A percentile compares a stretch with the other conserved stretches of the same genome.
These are phyloP conservation scores for Leptoclinus maculatus DNA, from an alignment of 2,797 vertebrate species.

Conservation along the genomic window DNA sequence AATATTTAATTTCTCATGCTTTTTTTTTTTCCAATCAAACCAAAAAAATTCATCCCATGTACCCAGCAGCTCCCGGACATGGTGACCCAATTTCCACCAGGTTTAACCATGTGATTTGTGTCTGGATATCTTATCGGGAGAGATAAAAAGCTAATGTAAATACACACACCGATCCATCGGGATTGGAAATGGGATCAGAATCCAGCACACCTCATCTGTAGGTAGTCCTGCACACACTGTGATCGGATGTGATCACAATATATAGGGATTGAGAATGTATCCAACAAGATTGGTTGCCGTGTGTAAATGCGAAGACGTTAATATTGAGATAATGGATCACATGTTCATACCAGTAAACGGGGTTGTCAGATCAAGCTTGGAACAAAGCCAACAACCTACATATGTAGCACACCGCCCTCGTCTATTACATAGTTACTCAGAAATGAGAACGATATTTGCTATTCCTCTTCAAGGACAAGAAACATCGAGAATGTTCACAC, in stretches of 20 bases:
- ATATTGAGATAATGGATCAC: not conserved
- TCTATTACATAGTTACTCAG: not conserved
- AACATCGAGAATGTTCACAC: not conserved
- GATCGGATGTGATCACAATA: not conserved
- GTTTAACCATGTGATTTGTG: conserved; percentile 10
- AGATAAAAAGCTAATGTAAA: not conserved
- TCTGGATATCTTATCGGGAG: conserved; percentile 15
- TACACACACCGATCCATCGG: conserved; percentile 1
- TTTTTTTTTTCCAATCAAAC: conserved; percentile 1
- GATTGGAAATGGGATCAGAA: not conserved
- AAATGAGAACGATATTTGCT: not conserved
- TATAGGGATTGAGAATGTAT: not conserved
- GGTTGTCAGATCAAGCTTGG: not conserved
- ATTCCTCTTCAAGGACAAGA: not conserved
- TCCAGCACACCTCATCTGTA: not conserved
- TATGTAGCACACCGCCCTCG: not conserved
- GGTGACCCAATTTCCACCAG: conserved; percentile 33
- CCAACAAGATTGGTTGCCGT: not conserved
- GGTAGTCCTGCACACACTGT: not conserved
- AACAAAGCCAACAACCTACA: not conserved
- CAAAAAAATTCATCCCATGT: not conserved
- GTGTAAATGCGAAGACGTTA: not conserved
- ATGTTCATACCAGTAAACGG: not conserved
- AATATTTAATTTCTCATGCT: conserved; percentile 5
- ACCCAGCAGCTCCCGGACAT: conserved; percentile 3